Base-by-base conservation (phyloP, 1,140 invertebrate genomes). In the Solenopsis invicta region DNA sequence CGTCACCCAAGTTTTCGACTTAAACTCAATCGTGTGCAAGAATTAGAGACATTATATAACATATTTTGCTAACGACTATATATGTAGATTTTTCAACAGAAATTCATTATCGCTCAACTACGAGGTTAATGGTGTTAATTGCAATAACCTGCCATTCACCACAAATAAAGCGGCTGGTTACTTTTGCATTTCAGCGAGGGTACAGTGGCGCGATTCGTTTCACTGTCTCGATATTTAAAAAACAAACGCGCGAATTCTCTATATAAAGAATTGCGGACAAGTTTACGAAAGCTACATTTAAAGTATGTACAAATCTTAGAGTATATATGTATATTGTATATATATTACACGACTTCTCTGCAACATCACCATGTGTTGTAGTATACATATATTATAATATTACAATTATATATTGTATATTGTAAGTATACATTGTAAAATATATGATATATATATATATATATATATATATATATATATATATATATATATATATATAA, bases 261-360 rank as follows among this genome's bases (percentile, higher is more conserved):
- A 88, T 80, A 88, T 62, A 84, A 84, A 84, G 2, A 75, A 75
- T 84, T 59, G 45, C 50, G 48, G 62, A 69, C 45, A 78, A 72
- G 9, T 61, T 74, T 84, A 84, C 56, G 34, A 72, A 67, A 90
- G 69, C 71, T 90, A 90, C 37, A 62, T 29, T 90, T 88, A 85
- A 61, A 86, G 21, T 90, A 90, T 90, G 37, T 90, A 90, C 89
- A 90, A 90, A 90, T 90, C 64, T 75, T 86, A 74, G 59, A 88
- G 80, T 88, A 67, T 74, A 81, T 82, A 77, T 78, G 41, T 66
- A 87, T 3, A 24, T 50, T 59, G 85, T 80, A 82, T 62, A 85
- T 64, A 82, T 74, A 81, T 77, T 62, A 76, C 67, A 12, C 81
- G 45, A 69, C 75, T 50, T 72, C 50, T 52, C 56, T 24, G 37